Percentiles rank a stretch among this genome's conserved stretches.
These are phyloP conservation scores for Diadumene lineata DNA, from an alignment of 92 coral and sea anemone species.

Conservation along the genomic window DNA sequence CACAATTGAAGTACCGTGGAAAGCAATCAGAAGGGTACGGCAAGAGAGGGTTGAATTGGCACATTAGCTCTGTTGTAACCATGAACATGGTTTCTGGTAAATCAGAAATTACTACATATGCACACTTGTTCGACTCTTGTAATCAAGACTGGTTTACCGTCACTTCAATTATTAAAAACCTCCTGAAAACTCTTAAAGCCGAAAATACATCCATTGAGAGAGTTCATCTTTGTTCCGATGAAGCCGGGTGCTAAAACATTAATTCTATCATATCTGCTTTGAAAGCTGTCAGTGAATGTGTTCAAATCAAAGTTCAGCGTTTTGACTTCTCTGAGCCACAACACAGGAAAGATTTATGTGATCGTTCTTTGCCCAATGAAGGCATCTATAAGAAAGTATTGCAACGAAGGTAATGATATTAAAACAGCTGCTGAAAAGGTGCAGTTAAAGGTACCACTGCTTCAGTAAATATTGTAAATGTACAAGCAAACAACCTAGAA, in stretches of 20 bases:
- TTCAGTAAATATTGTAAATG: slow-evolving; percentile 48
- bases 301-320: slow-evolving; percentile 19
- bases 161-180: slow-evolving; percentile 48
- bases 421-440: slow-evolving; percentile 46
- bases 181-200: slow-evolving; percentile 32
- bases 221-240: slow-evolving; percentile 47
- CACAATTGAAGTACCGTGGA: slow-evolving; percentile 26
- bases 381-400: slow-evolving; percentile 30
- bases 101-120: slow-evolving; percentile 30
- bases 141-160: slow-evolving; percentile 75
- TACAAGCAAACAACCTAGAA: slow-evolving; percentile 21
- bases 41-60: slow-evolving; percentile 43
- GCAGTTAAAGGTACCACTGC: slow-evolving; percentile 60
- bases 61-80: slow-evolving; percentile 43
- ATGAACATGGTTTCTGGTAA: slow-evolving; percentile 6
- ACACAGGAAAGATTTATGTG: slow-evolving; percentile 57
- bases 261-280: slow-evolving; percentile 39
- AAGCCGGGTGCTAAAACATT: slow-evolving; percentile 68
- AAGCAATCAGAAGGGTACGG: slow-evolving; percentile 29
- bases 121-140: slow-evolving; percentile 59
- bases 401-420: slow-evolving; percentile 60
- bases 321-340: slow-evolving; percentile 67
- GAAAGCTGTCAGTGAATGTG: slow-evolving; percentile 37
- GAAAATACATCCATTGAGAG: slow-evolving; percentile 33
- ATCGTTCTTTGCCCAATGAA: slow-evolving; percentile 63